These are phyloP conservation scores for Doryteuthis pealeii DNA, from an alignment of 1,140 invertebrate genomes.

Conservation along the genomic window DNA sequence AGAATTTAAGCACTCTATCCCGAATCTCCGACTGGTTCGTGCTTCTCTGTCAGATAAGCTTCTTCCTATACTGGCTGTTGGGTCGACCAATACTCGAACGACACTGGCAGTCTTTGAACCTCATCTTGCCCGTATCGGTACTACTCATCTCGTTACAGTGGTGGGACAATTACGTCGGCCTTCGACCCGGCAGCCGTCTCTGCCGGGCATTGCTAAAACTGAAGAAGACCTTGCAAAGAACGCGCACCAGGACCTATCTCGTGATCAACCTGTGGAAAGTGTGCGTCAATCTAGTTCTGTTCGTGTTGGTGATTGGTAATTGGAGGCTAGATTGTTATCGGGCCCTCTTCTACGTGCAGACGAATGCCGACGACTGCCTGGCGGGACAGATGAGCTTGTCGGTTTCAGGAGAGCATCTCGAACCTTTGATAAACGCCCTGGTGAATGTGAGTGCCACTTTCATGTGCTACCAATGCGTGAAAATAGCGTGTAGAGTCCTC, in stretches of 20 bases:
- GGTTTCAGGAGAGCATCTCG: background rate
- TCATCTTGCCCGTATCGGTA: background rate
- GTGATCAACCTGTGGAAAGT: background rate
- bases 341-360: background rate
- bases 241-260: background rate
- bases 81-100: background rate
- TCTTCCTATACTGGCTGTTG: background rate
- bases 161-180: background rate
- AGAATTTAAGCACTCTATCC: background rate
- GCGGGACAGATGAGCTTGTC: background rate
- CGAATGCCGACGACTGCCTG: background rate
- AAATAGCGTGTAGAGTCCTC: constrained; percentile 84
- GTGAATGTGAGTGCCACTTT: constrained; percentile 32
- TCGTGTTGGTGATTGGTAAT: background rate
- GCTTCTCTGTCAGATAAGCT: background rate
- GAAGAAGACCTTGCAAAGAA: background rate
- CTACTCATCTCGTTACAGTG: constrained; percentile 1
- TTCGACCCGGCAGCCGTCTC: background rate
- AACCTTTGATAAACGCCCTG: constrained; percentile 29
- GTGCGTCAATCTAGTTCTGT: background rate
- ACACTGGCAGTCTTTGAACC: background rate
- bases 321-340: background rate
- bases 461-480: constrained; percentile 44
- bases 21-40: background rate
- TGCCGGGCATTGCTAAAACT: background rate